These are phyloP conservation scores for Ceyx cyanopectus DNA, from an alignment of 2,113 vertebrate species.

Conservation along the genomic window DNA sequence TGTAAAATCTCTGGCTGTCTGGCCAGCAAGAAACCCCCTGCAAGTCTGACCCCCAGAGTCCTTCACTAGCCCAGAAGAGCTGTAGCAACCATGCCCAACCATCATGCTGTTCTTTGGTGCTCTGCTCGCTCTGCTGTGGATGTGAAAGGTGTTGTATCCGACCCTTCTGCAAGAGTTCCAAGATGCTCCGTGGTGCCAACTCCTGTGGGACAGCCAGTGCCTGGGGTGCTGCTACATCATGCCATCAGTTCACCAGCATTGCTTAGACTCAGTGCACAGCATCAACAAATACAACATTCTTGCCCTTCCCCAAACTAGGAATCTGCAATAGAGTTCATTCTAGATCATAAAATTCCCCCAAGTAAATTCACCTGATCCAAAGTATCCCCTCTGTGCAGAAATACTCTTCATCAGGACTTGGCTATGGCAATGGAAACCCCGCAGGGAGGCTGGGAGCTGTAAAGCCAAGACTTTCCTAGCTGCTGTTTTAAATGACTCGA, in stretches of 20 bases:
- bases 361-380: slow-evolving; percentile 64
- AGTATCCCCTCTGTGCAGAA: slow-evolving; percentile 62
- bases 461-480: slow-evolving; percentile 16
- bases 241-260: slow-evolving; percentile 28
- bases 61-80: neutral
- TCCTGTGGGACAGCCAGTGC: neutral
- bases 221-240: slow-evolving; percentile 58
- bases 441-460: slow-evolving; percentile 21
- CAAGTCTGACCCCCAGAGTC: neutral
- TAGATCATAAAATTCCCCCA: slow-evolving; percentile 49
- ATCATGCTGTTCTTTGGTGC: slow-evolving; percentile 44
- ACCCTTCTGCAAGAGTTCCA: neutral
- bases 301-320: slow-evolving; percentile 63
- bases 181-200: slow-evolving; percentile 18
- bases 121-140: neutral
- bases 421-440: slow-evolving; percentile 44
- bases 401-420: slow-evolving; percentile 33
- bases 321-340: slow-evolving; percentile 56
- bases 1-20: neutral
- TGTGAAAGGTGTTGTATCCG: neutral
- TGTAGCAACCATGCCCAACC: neutral
- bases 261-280: slow-evolving; percentile 65
- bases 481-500: slow-evolving; percentile 33
- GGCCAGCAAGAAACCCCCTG: neutral
- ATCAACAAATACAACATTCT: slow-evolving; percentile 51